Conservation (phyloP, 2,797 vertebrate genomes). For the Silurus aristotelis region DNA sequence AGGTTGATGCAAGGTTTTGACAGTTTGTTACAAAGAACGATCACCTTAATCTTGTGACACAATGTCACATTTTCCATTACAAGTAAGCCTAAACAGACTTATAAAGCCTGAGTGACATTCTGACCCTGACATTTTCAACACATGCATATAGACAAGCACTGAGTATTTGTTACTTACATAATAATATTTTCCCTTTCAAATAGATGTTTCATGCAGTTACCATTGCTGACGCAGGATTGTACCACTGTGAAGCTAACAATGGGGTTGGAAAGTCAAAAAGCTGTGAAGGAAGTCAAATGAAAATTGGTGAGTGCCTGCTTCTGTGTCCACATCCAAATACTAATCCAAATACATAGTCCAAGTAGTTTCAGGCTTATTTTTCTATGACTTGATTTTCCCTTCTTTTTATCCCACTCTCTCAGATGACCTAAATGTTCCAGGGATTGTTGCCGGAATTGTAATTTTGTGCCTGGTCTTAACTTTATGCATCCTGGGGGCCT, state of each 20-base stretch:
- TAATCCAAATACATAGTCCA: neutral
- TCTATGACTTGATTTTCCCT: neutral
- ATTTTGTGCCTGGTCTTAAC: constrained; percentile 77
- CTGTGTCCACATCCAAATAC: neutral
- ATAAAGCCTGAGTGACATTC: constrained; percentile 18
- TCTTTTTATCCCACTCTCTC: neutral
- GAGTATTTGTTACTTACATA: neutral
- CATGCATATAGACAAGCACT: constrained; percentile 50
- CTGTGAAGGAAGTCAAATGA: constrained; percentile 86
- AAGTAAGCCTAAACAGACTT: constrained; percentile 72
- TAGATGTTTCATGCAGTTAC: constrained; percentile 87
- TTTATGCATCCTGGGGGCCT: constrained; percentile 81
- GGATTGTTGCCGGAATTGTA: constrained; percentile 78
- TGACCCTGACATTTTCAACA: constrained; percentile 30
- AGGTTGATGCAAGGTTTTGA: too few relatives aligned
- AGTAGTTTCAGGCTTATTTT: neutral
- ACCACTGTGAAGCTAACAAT: constrained; percentile 89
- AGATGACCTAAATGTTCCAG: constrained; percentile 89
- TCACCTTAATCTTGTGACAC: too few relatives aligned
- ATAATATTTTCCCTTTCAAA: neutral
- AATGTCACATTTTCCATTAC: too few relatives aligned
- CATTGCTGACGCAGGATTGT: constrained; percentile 86
- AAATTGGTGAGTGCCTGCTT: constrained; percentile 77
- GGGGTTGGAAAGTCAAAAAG: constrained; percentile 79
- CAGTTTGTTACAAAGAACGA: too few relatives aligned